Evolutionary conservation across 2,797 vertebrate species (phyloP).

Genomic region (Fratercula arctica): DNA sequence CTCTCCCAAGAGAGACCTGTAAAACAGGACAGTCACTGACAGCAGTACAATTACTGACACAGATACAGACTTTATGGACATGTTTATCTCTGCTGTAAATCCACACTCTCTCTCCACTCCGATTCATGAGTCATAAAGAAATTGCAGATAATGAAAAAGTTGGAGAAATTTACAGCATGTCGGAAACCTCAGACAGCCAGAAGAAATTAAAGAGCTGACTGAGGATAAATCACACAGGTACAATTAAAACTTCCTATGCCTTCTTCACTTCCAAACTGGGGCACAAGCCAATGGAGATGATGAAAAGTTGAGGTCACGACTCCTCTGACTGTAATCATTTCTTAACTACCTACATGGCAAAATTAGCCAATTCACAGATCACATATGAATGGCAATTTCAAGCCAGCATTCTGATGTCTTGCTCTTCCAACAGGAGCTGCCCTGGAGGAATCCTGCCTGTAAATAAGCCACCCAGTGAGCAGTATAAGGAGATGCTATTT

Average conservation of each 20-base stretch:
- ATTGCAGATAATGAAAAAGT: slow-evolving; percentile 88
- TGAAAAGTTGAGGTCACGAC: slow-evolving; percentile 80
- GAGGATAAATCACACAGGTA: slow-evolving; percentile 83
- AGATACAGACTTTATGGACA: slow-evolving; percentile 85
- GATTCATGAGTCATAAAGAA: slow-evolving; percentile 85
- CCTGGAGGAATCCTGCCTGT: slow-evolving; percentile 47
- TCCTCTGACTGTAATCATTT: slow-evolving; percentile 72
- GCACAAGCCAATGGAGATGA: slow-evolving; percentile 78
- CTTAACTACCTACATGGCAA: slow-evolving; percentile 77
- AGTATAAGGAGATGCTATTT: slow-evolving; percentile 50
- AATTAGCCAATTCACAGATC: slow-evolving; percentile 80
- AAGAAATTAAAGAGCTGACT: slow-evolving; percentile 87
- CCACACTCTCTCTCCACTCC: slow-evolving; percentile 83
- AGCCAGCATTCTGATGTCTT: slow-evolving; percentile 2
- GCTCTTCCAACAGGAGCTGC: slow-evolving; percentile 16
- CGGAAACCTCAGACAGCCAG: slow-evolving; percentile 86
- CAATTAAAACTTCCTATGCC: slow-evolving; percentile 82
- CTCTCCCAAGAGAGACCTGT: slow-evolving; percentile 82
- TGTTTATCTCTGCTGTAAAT: slow-evolving; percentile 87
- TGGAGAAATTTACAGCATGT: slow-evolving; percentile 86
- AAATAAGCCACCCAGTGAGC: slow-evolving; percentile 61
- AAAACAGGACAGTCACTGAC: slow-evolving; percentile 85
- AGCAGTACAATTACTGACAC: slow-evolving; percentile 86
- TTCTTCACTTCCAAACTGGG: slow-evolving; percentile 80
- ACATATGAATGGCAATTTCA: slow-evolving; percentile 59